phyloP scores from a whole-genome alignment of 2,797 vertebrate species.

The Tachyglossus aculeatus region DNA sequence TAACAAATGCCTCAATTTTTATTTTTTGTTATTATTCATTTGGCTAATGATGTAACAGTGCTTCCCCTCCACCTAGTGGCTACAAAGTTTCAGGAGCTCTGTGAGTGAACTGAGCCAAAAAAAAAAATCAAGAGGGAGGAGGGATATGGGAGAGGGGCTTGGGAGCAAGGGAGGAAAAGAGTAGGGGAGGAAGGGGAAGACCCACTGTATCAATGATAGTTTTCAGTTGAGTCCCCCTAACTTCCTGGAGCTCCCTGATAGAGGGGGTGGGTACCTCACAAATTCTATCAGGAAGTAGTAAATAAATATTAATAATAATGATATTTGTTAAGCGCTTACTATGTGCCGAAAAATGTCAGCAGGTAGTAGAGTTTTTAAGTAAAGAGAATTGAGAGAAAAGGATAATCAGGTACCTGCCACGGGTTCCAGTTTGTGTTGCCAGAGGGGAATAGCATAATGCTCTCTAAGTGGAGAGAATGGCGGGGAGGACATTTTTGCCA shows the following conservation, averaged over 20 bases:
- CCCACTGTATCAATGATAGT: too few species aligned
- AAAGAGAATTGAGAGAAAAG: slow-evolving; percentile 2
- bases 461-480: neutral
- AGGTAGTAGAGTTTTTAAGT: slow-evolving; percentile 39
- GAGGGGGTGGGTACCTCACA: slow-evolving; percentile 16
- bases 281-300: slow-evolving; percentile 42
- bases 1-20: too few species aligned
- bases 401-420: slow-evolving; percentile 14
- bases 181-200: neutral
- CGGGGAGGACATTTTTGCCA: neutral
- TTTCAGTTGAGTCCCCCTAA: too few species aligned
- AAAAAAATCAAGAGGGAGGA: neutral
- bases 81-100: too few species aligned
- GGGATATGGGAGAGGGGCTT: neutral
- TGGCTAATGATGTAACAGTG: too few species aligned
- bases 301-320: slow-evolving; percentile 48
- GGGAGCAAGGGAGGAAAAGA: neutral
- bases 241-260: too few species aligned
- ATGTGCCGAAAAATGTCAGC: slow-evolving; percentile 51
- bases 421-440: slow-evolving; percentile 2
- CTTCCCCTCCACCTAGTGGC: too few species aligned
- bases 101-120: too few species aligned
- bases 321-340: slow-evolving; percentile 36
- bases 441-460: neutral
- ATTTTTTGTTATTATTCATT: too few species aligned